Base-by-base conservation (phyloP, 2,113 vertebrate species). In the Strix uralensis region DNA sequence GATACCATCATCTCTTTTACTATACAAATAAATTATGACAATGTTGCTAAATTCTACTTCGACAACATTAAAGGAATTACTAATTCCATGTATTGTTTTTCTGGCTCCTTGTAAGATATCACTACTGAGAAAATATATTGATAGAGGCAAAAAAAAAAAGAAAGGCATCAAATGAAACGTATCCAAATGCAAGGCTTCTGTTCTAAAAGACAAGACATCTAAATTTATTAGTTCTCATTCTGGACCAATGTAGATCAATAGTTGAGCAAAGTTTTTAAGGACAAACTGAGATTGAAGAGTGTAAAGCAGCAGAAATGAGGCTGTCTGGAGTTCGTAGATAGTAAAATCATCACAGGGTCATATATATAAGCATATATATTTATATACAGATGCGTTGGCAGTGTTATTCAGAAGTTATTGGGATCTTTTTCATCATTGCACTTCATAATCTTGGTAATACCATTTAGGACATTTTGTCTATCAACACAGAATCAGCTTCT, bases 401-500 rank as follows among this genome's bases (percentile, higher is more conserved):
- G 10, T 40, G 23, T 44, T 86, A 51, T 62, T 63, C 27, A 46
- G 57, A 96, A 74, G 34, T 57, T 84, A 58, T 61, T 73, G 23
- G 21, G 14, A 52, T 67, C 3, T 86, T 83, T 89, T 87, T 87
- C 15, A 65, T 75, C 52, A 49, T 11, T 15, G 16, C 15, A 42
- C 2, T 92, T 87, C 34, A 72, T 54, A 89, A 94, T 72, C 29
- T 79, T 63, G 79, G 42, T 65, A 85, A 82, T 9, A 72, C 6
- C 13, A 11, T 91, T 91, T 63, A 61, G 38, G 36, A 77, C 15
- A 82, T 66, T 92, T 87, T 91, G 32, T 65, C 63, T 89, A 58
- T 92, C 65, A 81, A 91, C 91, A 26, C 22, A 74, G 65, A 72
- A 62, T 59, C 55, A 67, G 23, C 54, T 95, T 72, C 34, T 92